Evolutionary conservation across 2,888 invertebrate species (phyloP), one percentile per base, ranked within the genome.

Genomic region (Odontomyia ornata): DNA sequence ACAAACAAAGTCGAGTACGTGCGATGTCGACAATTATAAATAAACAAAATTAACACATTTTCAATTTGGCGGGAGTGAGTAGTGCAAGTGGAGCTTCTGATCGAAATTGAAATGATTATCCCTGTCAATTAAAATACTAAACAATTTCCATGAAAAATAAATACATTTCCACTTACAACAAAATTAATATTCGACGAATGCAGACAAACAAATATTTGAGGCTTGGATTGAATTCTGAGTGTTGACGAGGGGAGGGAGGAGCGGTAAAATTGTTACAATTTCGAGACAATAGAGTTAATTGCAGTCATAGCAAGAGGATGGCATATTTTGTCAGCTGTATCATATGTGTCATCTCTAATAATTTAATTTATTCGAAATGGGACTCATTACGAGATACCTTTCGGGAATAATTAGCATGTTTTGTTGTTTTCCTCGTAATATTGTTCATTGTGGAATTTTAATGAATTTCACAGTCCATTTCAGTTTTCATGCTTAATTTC

Each of bases 1-100:
- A 15, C 13, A 52, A 52, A 52, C 18, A 52, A 4, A 52, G 15
- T 18, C 3, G 52, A 52, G 18, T 36, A 52, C 52, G 52, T 52
- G 52, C 52, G 52, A 52, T 15, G n/a, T 15, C 3, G 52, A 18
- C 15, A 52, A 52, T 52, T 52, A 52, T 52, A 52, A 52, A 52
- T 52, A 52, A 52, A 52, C 52, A 52, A 52, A 52, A 52, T 52
- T 18, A 52, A 52, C 52, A 52, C 52, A 52, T 52, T n/a, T 52
- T 52, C 52, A n/a, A 52, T 52, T 52, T 4, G n/a, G 4, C 15
- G 52, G 18, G 52, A 18, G 5, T 52, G 52, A n/a, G 18, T 4
- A 18, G 5, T 52, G 52, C 3, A 52, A 52, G 13, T 13, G 18
- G 52, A 52, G 9, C 9, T 36, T 3, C 36, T 36, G 36, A 36